Base-by-base conservation (phyloP, 2,888 invertebrate genomes). In the Heliconius cydno region DNA sequence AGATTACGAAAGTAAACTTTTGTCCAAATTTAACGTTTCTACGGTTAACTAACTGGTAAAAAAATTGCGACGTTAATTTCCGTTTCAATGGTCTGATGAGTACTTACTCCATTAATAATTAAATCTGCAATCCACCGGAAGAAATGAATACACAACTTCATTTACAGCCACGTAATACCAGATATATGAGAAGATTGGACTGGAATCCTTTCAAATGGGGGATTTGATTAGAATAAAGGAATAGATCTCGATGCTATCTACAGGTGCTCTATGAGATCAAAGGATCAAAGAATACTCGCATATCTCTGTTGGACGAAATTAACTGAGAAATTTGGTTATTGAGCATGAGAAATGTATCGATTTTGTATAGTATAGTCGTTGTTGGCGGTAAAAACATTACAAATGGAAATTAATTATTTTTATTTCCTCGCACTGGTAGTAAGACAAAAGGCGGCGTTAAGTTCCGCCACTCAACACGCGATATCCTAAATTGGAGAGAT, bases 151-250 rank as follows among this genome's bases (percentile, higher is more conserved):
- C 30, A 34, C 15, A 73, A 12, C n/a, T 73, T 60, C 60, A 67
- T 74, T 78, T 78, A 74, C 68, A 63, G 60, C 28, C 13, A 15
- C 28, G 41, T 75, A 38, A 68, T 74, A 74, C 68, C 38, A 73
- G 68, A 74, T 75, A 60, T 41, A 60, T 41, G 41, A 19, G 74
- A 28, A 75, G 63, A 75, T 79, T 79, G 63, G 41, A 63, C 60
- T 68, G 75, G 68, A 78, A 68, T 68, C 78, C 74, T 75, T 75
- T 60, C 60, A 57, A 79, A 79, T 79, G 60, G 41, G 15, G 75
- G 74, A 41, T 78, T 78, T 78, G 68, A 78, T 78, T 78, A 68
- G 78, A 63, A 57, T 34, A 72, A 52, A 52, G 66, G 74, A 74
- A 78, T 74, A 74, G 66, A 68, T 78, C 74, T 46, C 28, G 68